Base-by-base conservation (phyloP, 2,888 invertebrate species). In the Apocheima hispidaria region DNA sequence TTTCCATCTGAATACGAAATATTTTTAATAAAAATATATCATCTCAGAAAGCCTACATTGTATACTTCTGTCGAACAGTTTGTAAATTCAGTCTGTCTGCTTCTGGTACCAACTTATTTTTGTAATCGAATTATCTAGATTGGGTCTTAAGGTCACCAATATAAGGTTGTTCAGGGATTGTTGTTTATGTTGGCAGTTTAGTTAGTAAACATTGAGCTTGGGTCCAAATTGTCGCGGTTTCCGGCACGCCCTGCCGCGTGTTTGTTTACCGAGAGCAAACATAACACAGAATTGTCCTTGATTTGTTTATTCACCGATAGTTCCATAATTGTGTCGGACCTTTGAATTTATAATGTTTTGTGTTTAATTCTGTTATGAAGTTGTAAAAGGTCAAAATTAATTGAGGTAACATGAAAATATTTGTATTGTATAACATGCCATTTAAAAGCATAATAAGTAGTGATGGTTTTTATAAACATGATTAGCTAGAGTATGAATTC, bases 171-270 rank as follows among this genome's bases (percentile, higher is more conserved):
- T 44, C 48, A 30, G 52, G 28, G 51, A 51, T 60, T 28, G 21
- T 62, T 64, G 43, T 70, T 35, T 40, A 50, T 23, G 51, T 51
- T 81, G 69, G 82, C 74, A 79, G 79, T 83, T 84, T 81, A 83
- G 79, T 83, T 77, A 83, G 85, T 80, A 83, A 87, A 88, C 83
- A 86, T 78, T 72, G 73, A 78, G 79, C 81, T 70, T 70, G 72
- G 75, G 72, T 73, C 81, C 75, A 82, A 88, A 87, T 85, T 86
- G 86, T 84, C 80, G 84, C 78, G 85, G 86, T 78, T 80, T 77
- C 76, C 77, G 73, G 74, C 74, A 73, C 69, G 68, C 50, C 36
- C 53, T 40, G 46, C 52, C 48, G 69, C 60, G 63, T 69, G 78
- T 76, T 81, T 84, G 81, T 78, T 77, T 79, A 75, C 74, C 62